A percentile compares a stretch with the other conserved stretches of the same genome.
Conservation (phyloP, 2,888 invertebrate genomes). For the Hirtodrosophila trivittata region DNA sequence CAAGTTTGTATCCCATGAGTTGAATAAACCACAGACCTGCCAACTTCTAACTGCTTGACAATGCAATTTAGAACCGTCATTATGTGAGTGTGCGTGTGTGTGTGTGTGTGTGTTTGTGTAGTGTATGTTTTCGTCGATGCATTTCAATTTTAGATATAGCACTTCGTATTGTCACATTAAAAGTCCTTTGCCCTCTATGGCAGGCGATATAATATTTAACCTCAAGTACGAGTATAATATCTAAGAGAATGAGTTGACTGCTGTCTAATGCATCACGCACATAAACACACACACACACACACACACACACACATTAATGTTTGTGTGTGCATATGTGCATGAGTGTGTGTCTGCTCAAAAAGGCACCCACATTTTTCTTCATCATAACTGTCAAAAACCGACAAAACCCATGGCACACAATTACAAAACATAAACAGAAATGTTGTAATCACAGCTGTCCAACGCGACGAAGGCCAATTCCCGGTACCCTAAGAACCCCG, state of each 20-base stretch:
- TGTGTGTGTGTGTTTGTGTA: background rate
- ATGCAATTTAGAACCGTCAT: no score
- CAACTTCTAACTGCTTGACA: no score
- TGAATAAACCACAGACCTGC: no score
- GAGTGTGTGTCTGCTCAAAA: slow-evolving; percentile 17
- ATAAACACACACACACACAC: no score
- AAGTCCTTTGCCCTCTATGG: slow-evolving; percentile 60
- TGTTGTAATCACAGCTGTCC: slow-evolving; percentile 77
- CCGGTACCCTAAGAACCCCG: no score
- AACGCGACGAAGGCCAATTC: slow-evolving; percentile 55
- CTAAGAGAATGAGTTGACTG: slow-evolving; percentile 39
- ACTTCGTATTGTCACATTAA: slow-evolving; percentile 46
- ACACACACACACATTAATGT: no score
- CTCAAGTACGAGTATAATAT: no score
- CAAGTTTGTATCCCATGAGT: no score
- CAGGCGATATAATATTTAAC: slow-evolving; percentile 22
- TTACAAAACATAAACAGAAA: slow-evolving; percentile 72
- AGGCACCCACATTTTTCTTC: slow-evolving; percentile 66
- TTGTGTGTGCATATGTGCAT: background rate
- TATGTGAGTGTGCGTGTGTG: slow-evolving; percentile 1
- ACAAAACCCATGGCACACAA: slow-evolving; percentile 70
- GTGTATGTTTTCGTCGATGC: slow-evolving; percentile 38
- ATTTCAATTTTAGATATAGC: slow-evolving; percentile 61
- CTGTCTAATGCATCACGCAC: slow-evolving; percentile 37
- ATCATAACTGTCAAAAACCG: slow-evolving; percentile 76